These are phyloP conservation scores for Tetragonula carbonaria DNA, from an alignment of 2,888 invertebrate species.

Conservation along the genomic window DNA sequence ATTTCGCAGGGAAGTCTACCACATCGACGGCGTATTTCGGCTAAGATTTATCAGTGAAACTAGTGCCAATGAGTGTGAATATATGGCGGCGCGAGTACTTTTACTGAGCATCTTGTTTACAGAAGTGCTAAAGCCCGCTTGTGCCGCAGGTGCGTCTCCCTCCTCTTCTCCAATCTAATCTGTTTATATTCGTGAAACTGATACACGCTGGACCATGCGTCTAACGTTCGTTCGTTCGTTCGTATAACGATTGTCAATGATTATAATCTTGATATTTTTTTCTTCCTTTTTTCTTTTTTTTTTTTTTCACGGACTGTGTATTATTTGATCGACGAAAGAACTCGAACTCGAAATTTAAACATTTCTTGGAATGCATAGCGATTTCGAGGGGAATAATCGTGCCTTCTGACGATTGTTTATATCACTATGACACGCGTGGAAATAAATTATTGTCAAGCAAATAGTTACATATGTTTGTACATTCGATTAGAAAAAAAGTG, in stretches of 20 bases:
- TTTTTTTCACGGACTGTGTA: not conserved
- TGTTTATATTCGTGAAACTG: slow-evolving; percentile 63
- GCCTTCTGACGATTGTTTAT: slow-evolving; percentile 13
- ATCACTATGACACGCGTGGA: not conserved
- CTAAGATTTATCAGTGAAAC: slow-evolving; percentile 77
- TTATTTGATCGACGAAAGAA: not conserved
- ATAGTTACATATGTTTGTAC: not conserved
- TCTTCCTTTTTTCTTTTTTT: no score
- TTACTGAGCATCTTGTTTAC: slow-evolving; percentile 83
- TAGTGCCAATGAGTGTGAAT: slow-evolving; percentile 81
- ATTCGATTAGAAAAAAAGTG: not conserved
- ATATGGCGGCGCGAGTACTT: slow-evolving; percentile 84
- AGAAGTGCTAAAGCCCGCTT: slow-evolving; percentile 82
- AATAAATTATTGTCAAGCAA: not conserved
- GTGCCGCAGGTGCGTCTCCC: slow-evolving; percentile 80
- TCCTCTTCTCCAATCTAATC: slow-evolving; percentile 53
- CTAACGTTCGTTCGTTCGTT: slow-evolving; percentile 30
- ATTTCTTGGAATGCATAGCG: not conserved
- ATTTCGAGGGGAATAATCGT: not conserved
- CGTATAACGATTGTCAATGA: not conserved
- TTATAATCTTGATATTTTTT: not conserved
- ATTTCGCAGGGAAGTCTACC: slow-evolving; percentile 71
- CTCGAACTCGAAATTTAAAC: not conserved
- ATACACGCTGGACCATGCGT: slow-evolving; percentile 49
- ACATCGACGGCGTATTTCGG: slow-evolving; percentile 74